Evolutionary conservation across 2,113 vertebrate species (phyloP).

Genomic region (Cathartes aura): DNA sequence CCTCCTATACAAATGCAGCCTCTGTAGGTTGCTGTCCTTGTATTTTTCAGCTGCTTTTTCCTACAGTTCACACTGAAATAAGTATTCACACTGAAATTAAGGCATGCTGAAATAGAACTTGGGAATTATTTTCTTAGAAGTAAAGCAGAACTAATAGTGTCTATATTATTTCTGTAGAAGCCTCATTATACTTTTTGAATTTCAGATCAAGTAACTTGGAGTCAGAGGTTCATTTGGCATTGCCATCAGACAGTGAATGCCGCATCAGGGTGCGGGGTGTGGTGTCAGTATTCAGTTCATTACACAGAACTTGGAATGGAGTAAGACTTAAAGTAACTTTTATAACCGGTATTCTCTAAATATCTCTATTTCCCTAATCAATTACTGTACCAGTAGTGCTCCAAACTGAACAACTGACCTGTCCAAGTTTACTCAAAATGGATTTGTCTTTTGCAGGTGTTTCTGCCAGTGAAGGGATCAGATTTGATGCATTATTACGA

Average conservation of each 20-base stretch:
- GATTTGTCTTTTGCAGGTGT: background rate
- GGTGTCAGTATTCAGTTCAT: background rate
- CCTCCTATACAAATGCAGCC: background rate
- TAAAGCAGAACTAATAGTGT: background rate
- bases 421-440: background rate
- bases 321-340: background rate
- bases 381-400: background rate
- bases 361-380: background rate
- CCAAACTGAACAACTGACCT: background rate
- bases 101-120: background rate
- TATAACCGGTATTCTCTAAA: background rate
- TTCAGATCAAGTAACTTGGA: background rate
- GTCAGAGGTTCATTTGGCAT: background rate
- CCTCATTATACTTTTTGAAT: background rate
- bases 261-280: background rate
- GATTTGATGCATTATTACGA: background rate
- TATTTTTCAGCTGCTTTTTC: background rate
- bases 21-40: background rate
- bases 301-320: background rate
- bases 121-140: background rate
- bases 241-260: background rate
- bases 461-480: background rate
- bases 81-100: background rate
- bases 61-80: background rate
- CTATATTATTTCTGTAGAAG: background rate